Evolutionary conservation across 2,888 invertebrate genomes (phyloP).

Genomic region (Pristionchus maxplancki): DNA sequence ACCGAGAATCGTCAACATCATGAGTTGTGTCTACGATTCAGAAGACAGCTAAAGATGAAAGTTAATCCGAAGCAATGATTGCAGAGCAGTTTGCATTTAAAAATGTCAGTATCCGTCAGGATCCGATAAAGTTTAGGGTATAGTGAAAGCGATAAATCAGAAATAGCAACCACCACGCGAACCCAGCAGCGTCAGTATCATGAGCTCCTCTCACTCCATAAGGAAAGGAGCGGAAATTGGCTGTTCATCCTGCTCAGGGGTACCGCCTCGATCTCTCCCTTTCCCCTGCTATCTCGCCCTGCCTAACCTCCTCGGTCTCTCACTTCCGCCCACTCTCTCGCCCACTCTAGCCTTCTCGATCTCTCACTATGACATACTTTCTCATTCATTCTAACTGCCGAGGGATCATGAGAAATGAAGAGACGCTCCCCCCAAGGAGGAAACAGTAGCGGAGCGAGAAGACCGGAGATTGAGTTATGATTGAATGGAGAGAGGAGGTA

Average conservation of each 20-base stretch:
- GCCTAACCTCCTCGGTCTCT: not conserved
- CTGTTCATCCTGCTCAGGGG: not conserved
- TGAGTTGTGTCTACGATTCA: too few relatives aligned
- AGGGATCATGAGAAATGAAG: not conserved
- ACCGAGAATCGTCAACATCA: too few relatives aligned
- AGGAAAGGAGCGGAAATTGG: constrained; percentile 39
- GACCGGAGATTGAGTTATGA: not conserved
- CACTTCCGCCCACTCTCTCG: not conserved
- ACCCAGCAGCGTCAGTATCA: too few relatives aligned
- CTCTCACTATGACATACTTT: not conserved
- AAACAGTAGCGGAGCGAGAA: not conserved
- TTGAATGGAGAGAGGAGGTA: not conserved
- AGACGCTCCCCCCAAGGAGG: not conserved
- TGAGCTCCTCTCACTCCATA: constrained; percentile 43
- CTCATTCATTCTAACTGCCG: not conserved
- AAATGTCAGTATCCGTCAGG: too few relatives aligned
- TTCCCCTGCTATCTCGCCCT: not conserved
- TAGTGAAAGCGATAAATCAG: too few relatives aligned
- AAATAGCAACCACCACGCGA: too few relatives aligned
- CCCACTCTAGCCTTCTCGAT: too few relatives aligned
- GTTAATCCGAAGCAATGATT: too few relatives aligned
- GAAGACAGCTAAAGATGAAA: too few relatives aligned
- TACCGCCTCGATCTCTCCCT: not conserved
- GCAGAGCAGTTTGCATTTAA: too few relatives aligned
- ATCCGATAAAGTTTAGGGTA: too few relatives aligned